These are phyloP conservation scores for Lepidocyrtoides sp. DNA, from an alignment of 2,888 invertebrate genomes.

Conservation along the genomic window DNA sequence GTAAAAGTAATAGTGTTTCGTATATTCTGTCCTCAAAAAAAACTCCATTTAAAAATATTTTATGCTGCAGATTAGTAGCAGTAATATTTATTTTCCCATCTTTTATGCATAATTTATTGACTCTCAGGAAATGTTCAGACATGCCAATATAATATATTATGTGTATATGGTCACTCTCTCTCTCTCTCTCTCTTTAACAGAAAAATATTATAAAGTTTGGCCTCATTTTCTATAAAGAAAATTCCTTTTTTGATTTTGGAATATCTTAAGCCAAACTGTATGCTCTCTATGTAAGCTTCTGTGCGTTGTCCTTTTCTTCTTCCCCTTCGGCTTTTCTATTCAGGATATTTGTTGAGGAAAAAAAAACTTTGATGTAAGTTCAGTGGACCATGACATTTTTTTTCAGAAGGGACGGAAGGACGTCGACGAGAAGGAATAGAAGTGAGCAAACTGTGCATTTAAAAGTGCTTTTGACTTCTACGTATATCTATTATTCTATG, in stretches of 20 bases:
- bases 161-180: background rate
- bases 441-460: constrained; percentile 18
- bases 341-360: constrained; percentile 43
- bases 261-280: constrained; percentile 39
- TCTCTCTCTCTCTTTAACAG: background rate
- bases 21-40: background rate
- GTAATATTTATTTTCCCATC: constrained; percentile 13
- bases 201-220: background rate
- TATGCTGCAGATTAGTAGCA: constrained; percentile 4
- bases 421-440: background rate
- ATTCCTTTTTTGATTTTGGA: constrained; percentile 38
- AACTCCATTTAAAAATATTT: constrained; percentile 10
- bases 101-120: constrained; percentile 61
- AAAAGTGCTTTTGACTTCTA: constrained; percentile 36
- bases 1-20: too few species aligned
- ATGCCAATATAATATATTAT: background rate
- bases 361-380: constrained; percentile 67
- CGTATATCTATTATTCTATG: constrained; percentile 27
- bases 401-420: background rate
- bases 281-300: background rate
- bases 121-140: constrained; percentile 5
- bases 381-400: constrained; percentile 65
- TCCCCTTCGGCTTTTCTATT: constrained; percentile 56
- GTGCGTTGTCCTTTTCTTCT: background rate
- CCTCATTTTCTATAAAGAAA: background rate